phyloP scores from a whole-genome alignment of 1,140 invertebrate species.

The Tetragnatha versicolor region DNA sequence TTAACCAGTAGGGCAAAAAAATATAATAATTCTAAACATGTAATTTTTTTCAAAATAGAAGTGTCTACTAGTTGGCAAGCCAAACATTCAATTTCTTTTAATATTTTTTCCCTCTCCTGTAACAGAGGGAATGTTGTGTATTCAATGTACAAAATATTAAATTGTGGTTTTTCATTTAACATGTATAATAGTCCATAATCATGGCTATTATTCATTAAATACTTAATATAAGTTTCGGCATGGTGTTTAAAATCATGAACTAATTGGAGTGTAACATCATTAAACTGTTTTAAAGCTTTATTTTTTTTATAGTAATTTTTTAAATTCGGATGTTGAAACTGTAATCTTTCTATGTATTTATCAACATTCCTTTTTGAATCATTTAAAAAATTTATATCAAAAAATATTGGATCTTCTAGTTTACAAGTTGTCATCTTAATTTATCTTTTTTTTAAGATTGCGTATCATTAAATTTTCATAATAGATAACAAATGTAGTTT shows the following conservation, averaged over 20 bases:
- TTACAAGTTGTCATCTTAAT: constrained; percentile 6
- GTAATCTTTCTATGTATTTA: background rate
- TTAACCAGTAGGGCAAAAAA: constrained; percentile 35
- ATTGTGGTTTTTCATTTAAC: background rate
- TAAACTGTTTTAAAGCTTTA: constrained; percentile 14
- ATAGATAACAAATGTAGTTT: background rate
- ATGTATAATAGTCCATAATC: constrained; percentile 12
- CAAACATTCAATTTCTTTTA: constrained; percentile 16
- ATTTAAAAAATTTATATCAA: constrained; percentile 21
- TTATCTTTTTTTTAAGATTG: constrained; percentile 17
- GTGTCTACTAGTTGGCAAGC: background rate
- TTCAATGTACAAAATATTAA: constrained; percentile 12
- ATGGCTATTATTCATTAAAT: background rate
- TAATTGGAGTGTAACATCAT: constrained; percentile 3
- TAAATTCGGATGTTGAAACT: constrained; percentile 17
- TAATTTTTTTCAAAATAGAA: background rate
- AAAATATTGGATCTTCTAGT: background rate
- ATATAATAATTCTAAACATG: constrained; percentile 30
- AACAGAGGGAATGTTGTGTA: constrained; percentile 13
- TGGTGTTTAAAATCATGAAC: background rate
- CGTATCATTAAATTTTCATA: constrained; percentile 19
- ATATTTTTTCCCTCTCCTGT: constrained; percentile 1
- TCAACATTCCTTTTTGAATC: background rate
- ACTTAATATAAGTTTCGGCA: background rate
- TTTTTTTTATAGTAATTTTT: constrained; percentile 24